phyloP scores from a whole-genome alignment of 2,888 invertebrate species.

The Siphlonurus alternatus region DNA sequence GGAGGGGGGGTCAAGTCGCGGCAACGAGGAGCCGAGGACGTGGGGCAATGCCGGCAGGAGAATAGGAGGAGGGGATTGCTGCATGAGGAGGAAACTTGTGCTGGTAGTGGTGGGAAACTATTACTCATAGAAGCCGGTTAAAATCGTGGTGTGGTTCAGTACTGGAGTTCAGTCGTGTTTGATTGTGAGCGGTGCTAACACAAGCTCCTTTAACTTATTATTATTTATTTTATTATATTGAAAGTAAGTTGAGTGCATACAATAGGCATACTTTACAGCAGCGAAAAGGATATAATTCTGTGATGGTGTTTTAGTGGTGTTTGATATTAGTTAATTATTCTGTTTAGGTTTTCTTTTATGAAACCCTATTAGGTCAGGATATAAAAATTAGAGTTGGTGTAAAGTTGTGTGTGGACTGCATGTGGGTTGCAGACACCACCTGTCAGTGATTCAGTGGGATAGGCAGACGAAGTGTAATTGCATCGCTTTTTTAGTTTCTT shows the following conservation, averaged over 20 bases:
- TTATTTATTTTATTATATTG: not conserved
- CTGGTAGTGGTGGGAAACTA: slow-evolving; percentile 13
- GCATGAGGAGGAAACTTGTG: slow-evolving; percentile 14
- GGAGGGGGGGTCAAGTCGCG: slow-evolving; percentile 17
- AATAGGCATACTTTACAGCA: too few species aligned
- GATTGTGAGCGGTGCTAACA: not conserved
- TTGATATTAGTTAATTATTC: too few species aligned
- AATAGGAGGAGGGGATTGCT: slow-evolving; percentile 36
- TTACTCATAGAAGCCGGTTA: slow-evolving; percentile 8
- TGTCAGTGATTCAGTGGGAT: too few species aligned
- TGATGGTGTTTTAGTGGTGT: too few species aligned
- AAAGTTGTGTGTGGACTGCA: not conserved
- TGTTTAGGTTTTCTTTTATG: not conserved
- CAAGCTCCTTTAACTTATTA: not conserved
- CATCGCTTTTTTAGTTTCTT: too few species aligned
- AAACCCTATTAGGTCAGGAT: not conserved
- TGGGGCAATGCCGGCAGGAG: slow-evolving; percentile 19
- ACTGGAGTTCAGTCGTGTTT: not conserved
- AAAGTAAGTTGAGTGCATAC: not conserved
- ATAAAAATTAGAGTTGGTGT: not conserved
- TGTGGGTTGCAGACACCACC: not conserved
- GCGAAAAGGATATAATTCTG: too few species aligned
- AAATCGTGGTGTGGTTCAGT: not conserved
- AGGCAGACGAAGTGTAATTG: too few species aligned
- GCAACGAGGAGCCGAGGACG: not conserved